A percentile compares a stretch with the other conserved stretches of the same genome.
Conservation (phyloP, 2,888 invertebrate genomes). For the Caradrina clavipalpis region DNA sequence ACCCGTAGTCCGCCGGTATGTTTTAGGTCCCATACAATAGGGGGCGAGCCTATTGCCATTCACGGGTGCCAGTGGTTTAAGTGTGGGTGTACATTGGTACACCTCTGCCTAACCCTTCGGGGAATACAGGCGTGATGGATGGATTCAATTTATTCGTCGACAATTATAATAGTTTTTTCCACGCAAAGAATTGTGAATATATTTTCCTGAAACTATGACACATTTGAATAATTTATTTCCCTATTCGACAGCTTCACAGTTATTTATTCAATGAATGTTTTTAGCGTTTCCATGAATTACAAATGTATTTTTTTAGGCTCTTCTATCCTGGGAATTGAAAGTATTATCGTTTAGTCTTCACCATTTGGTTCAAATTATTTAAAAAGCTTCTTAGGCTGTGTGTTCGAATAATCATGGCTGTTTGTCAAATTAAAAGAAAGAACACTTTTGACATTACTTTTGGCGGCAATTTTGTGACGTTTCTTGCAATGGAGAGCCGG, state of each 20-base stretch:
- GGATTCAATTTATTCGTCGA: no score
- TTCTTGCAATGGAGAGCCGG: background rate
- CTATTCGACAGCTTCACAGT: background rate
- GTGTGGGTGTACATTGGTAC: no score
- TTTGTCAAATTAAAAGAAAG: constrained; percentile 39
- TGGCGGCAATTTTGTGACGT: background rate
- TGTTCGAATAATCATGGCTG: constrained; percentile 18
- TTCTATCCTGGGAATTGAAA: constrained; percentile 39
- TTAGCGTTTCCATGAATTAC: constrained; percentile 11
- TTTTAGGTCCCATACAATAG: no score
- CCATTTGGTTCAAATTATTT: constrained; percentile 57
- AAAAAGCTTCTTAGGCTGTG: constrained; percentile 35
- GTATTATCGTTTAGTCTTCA: constrained; percentile 38
- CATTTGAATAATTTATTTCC: background rate
- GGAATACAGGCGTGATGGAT: no score
- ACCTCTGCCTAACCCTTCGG: no score
- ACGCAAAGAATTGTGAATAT: background rate
- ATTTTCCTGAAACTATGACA: background rate
- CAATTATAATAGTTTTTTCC: no score
- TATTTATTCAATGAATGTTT: background rate
- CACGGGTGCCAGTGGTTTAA: no score
- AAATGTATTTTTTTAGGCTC: background rate
- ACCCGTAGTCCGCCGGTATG: no score
- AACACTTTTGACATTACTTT: constrained; percentile 24
- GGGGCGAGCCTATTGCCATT: no score